A percentile compares a stretch with the other conserved stretches of the same genome.
Conservation (phyloP, 2,113 vertebrate genomes). For the Aix galericulata region DNA sequence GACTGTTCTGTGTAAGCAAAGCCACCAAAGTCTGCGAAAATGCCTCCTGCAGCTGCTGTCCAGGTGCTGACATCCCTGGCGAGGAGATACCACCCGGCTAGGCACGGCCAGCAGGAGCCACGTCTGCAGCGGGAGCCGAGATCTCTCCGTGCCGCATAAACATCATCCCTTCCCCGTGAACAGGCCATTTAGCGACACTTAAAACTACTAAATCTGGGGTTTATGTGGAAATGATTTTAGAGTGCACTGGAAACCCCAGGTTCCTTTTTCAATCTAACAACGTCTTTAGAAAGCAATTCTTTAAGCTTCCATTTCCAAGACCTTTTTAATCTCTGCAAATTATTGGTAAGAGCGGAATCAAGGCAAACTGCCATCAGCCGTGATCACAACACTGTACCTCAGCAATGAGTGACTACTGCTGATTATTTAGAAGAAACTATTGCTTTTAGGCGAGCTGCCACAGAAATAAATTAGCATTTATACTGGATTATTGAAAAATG, state of each 20-base stretch:
- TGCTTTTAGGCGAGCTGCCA: conserved; percentile 16
- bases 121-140: neutral
- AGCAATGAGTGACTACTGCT: neutral
- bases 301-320: conserved; percentile 20
- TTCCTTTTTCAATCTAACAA: conserved; percentile 22
- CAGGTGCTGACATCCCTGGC: neutral
- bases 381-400: neutral
- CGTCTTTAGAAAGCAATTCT: conserved; percentile 63
- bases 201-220: conserved; percentile 14
- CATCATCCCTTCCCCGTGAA: neutral
- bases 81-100: neutral
- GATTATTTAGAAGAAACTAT: conserved; percentile 37
- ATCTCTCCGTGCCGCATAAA: neutral
- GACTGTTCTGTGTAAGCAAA: neutral
- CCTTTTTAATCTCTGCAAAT: conserved; percentile 73
- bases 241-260: conserved; percentile 28
- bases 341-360: conserved; percentile 17
- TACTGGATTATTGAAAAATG: neutral
- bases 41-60: neutral
- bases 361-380: conserved; percentile 35
- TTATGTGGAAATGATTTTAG: conserved; percentile 35
- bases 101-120: neutral
- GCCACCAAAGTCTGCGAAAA: rapidly evolving
- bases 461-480: conserved; percentile 40
- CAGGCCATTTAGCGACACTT: conserved; percentile 17